Evolutionary conservation across 1,140 invertebrate genomes (phyloP).

Genomic region (Zaprionus davidi): DNA sequence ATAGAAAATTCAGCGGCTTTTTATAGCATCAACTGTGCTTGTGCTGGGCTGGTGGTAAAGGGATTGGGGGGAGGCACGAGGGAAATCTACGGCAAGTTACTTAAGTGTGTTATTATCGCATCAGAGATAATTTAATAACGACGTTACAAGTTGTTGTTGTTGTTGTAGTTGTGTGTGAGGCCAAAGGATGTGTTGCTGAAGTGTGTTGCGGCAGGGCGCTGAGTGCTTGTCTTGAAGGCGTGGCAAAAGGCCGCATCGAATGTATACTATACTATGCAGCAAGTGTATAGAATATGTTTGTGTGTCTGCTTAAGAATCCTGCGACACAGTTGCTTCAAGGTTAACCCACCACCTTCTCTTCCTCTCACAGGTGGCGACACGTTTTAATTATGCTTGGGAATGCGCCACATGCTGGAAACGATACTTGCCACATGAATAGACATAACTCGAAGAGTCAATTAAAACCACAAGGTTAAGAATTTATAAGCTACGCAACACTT

Average conservation of each 20-base stretch:
- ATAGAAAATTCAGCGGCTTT: constrained; percentile 80
- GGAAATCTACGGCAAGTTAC: constrained; percentile 44
- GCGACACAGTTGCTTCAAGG: constrained; percentile 31
- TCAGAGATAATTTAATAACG: constrained; percentile 82
- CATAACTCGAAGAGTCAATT: constrained; percentile 10
- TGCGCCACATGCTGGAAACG: not conserved
- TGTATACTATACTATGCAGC: not conserved
- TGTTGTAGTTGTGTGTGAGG: constrained; percentile 42
- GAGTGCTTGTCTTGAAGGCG: constrained; percentile 53
- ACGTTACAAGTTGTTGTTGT: constrained; percentile 45
- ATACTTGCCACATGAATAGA: constrained; percentile 6
- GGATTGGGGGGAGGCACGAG: not conserved
- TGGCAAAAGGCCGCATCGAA: constrained; percentile 35
- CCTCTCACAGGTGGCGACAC: constrained; percentile 20
- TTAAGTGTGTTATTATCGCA: constrained; percentile 80
- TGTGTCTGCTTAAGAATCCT: constrained; percentile 5
- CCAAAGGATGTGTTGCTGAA: constrained; percentile 75
- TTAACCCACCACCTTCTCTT: not conserved
- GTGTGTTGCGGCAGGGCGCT: constrained; percentile 71
- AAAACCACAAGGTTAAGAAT: not conserved
- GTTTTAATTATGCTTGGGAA: constrained; percentile 27
- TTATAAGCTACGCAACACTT: not conserved
- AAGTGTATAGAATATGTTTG: not conserved
- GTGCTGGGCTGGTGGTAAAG: not conserved
- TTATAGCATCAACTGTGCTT: constrained; percentile 53